phyloP scores from a whole-genome alignment of 2,888 invertebrate genomes.

The Empis livida region DNA sequence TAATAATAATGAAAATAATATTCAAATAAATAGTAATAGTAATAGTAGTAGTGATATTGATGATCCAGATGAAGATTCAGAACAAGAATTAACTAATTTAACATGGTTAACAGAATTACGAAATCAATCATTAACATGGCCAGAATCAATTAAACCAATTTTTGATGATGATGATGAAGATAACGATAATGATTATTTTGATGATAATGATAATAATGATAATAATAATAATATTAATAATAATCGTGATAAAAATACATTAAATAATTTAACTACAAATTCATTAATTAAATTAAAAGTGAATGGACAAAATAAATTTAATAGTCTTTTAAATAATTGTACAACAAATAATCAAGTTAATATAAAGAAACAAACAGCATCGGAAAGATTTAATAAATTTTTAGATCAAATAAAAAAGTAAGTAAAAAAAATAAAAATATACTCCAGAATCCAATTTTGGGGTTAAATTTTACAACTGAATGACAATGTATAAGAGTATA shows the following conservation, averaged over 20 bases:
- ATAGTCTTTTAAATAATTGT: neutral
- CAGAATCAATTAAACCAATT: conserved; percentile 20
- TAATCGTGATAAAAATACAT: neutral
- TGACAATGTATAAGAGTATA: too few relatives aligned
- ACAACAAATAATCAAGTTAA: neutral
- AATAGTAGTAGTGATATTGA: conserved; percentile 11
- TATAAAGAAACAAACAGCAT: conserved; percentile 23
- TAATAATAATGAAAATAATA: neutral
- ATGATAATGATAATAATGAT: conserved; percentile 3
- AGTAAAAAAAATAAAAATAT: too few relatives aligned
- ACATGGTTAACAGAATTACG: conserved; percentile 31
- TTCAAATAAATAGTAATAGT: neutral
- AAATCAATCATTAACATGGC: conserved; percentile 28
- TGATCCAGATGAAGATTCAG: conserved; percentile 22
- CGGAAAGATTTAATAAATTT: conserved; percentile 30
- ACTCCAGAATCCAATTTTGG: too few relatives aligned
- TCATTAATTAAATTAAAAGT: neutral
- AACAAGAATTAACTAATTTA: conserved; percentile 30
- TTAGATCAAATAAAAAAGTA: conserved; percentile 30
- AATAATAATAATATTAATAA: neutral
- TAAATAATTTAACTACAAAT: neutral
- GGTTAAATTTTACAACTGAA: too few relatives aligned
- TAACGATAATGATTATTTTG: conserved; percentile 8
- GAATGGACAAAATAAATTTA: neutral
- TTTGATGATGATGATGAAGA: conserved; percentile 18